phyloP scores from a whole-genome alignment of 2,888 invertebrate species.

The Quadroppia sp. region DNA sequence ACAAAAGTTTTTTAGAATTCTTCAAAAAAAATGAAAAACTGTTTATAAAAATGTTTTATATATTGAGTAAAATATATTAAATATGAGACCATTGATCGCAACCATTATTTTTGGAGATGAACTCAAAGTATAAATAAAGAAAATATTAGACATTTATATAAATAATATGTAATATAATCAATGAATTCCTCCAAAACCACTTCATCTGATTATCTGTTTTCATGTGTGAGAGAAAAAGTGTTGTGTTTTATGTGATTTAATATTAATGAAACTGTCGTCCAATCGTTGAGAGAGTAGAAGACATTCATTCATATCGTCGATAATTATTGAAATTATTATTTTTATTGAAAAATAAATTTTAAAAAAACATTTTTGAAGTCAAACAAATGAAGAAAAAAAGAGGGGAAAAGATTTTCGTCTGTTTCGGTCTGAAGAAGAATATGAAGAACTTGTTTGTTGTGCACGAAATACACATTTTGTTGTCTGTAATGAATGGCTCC shows the following conservation, averaged over 20 bases:
- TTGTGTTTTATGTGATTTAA: constrained; percentile 1
- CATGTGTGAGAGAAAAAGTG: background rate
- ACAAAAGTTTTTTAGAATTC: too few relatives aligned
- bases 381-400: too few relatives aligned
- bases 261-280: background rate
- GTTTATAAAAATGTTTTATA: background rate
- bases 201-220: constrained; percentile 1
- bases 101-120: background rate
- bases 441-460: too few relatives aligned
- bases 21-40: too few relatives aligned
- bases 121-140: background rate
- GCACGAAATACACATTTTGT: too few relatives aligned
- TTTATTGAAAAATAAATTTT: background rate
- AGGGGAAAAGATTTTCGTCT: too few relatives aligned
- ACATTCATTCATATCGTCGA: background rate
- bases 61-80: background rate
- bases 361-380: too few relatives aligned
- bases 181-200: background rate
- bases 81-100: background rate
- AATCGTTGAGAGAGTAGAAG: background rate
- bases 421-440: too few relatives aligned
- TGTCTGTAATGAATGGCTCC: background rate
- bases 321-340: background rate
- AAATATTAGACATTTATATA: background rate
- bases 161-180: background rate